Evolutionary conservation across 1,140 invertebrate genomes (phyloP).

Genomic region (Procambarus virginalis): DNA sequence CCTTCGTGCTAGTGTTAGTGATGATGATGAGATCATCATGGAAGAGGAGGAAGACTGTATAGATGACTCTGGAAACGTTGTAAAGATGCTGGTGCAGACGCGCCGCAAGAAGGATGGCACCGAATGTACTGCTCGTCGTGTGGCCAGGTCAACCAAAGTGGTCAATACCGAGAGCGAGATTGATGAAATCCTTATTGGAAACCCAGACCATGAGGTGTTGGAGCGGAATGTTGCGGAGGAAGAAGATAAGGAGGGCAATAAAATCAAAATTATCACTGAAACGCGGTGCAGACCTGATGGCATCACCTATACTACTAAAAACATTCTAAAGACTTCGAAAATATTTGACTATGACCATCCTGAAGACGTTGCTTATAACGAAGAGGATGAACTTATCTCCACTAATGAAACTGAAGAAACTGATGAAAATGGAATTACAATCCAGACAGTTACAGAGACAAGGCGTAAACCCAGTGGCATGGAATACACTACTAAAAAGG

Average conservation of each 20-base stretch:
- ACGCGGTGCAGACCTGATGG: conserved; percentile 67
- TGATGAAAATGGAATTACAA: conserved; percentile 66
- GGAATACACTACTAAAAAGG: conserved; percentile 70
- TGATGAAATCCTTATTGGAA: conserved; percentile 69
- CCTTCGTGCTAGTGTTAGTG: conserved; percentile 41
- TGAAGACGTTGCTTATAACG: conserved; percentile 66
- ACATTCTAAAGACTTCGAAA: conserved; percentile 67
- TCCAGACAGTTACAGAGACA: conserved; percentile 67
- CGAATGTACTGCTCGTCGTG: conserved; percentile 63
- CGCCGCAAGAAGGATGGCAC: conserved; percentile 68
- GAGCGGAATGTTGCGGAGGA: conserved; percentile 66
- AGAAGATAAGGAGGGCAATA: conserved; percentile 68
- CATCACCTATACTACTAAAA: conserved; percentile 69
- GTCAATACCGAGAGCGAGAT: conserved; percentile 67
- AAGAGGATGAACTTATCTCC: conserved; percentile 62
- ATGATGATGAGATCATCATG: conserved; percentile 63
- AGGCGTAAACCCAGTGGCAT: conserved; percentile 61
- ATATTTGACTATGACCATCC: conserved; percentile 70
- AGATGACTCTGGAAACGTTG: conserved; percentile 66
- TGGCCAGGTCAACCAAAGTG: conserved; percentile 64
- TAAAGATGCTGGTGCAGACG: conserved; percentile 68
- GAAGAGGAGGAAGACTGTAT: conserved; percentile 67
- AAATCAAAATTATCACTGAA: conserved; percentile 69
- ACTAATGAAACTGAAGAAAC: conserved; percentile 65
- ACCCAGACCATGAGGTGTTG: conserved; percentile 68